Evolutionary conservation across 2,888 invertebrate genomes (phyloP).

Genomic region (Epinotia nisella): DNA sequence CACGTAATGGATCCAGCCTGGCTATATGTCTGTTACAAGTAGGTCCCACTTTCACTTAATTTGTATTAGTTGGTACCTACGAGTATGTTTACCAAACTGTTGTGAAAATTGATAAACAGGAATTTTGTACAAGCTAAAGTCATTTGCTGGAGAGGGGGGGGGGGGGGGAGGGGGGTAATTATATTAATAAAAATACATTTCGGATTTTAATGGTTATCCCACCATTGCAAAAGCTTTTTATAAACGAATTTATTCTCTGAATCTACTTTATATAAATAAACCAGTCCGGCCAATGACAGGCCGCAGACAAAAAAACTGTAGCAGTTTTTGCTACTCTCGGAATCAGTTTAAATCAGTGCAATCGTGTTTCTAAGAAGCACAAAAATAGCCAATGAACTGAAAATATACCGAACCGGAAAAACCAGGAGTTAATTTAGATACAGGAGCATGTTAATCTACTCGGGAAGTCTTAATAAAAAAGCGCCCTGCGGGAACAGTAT

Average conservation of each 20-base stretch:
- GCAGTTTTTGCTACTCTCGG: conserved; percentile 12
- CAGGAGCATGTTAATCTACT: neutral
- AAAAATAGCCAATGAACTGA: too few relatives aligned
- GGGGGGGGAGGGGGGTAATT: neutral
- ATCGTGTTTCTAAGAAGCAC: too few relatives aligned
- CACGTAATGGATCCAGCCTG: conserved; percentile 66
- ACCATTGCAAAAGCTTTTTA: too few relatives aligned
- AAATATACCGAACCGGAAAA: neutral
- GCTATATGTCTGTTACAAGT: conserved; percentile 57
- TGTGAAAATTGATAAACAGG: neutral
- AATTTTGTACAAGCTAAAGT: neutral
- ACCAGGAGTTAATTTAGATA: neutral
- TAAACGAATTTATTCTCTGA: too few relatives aligned
- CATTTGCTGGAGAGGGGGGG: neutral
- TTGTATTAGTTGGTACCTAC: conserved; percentile 22
- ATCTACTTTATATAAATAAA: too few relatives aligned
- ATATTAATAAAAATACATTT: neutral
- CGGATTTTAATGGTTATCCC: too few relatives aligned
- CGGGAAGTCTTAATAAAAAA: neutral
- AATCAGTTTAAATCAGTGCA: conserved; percentile 15
- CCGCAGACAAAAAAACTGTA: conserved; percentile 5
- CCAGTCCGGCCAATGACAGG: conserved; percentile 2
- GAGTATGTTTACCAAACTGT: conserved; percentile 7
- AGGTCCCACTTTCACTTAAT: conserved; percentile 66
- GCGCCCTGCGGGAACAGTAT: too few relatives aligned